These are phyloP conservation scores for Cuculus canorus DNA, from an alignment of 2,797 vertebrate genomes.

Conservation along the genomic window DNA sequence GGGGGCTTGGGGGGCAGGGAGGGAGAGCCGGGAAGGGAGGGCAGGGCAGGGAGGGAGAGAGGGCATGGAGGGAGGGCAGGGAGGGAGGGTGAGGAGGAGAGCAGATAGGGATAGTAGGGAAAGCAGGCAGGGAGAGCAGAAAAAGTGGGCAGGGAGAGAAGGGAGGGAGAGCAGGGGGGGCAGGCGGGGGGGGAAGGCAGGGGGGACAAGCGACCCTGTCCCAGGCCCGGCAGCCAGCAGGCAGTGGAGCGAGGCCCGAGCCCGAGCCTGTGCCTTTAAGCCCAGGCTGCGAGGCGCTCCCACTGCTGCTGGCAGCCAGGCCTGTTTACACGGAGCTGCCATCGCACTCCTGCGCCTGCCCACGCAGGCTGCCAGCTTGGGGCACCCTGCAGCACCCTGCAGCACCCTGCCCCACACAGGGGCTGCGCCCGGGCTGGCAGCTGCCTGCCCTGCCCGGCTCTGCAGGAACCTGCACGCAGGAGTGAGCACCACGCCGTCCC, in stretches of 20 bases:
- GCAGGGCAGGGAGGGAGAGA: too few species aligned
- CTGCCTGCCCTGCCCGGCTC: not conserved
- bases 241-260: not conserved
- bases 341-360: conserved; percentile 43
- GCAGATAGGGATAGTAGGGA: too few species aligned
- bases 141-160: too few species aligned
- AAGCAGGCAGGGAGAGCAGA: not conserved
- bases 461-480: not conserved
- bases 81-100: not conserved
- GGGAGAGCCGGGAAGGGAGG: not conserved
- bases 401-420: conserved; percentile 10
- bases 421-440: not conserved
- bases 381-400: conserved; percentile 44
- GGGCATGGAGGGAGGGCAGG: not conserved
- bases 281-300: not conserved
- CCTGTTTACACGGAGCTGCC: conserved; percentile 54
- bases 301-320: conserved; percentile 28
- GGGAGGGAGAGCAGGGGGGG: too few species aligned
- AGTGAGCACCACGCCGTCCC: not conserved
- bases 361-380: conserved; percentile 41
- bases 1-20: not conserved
- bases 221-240: not conserved
- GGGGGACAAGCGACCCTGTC: not conserved
- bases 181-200: not conserved
- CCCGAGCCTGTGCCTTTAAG: conserved; percentile 57